Base-by-base conservation (phyloP, 30 jellyfish, hydroid and myxozoan species). In the Phacellophora camtschatica region DNA sequence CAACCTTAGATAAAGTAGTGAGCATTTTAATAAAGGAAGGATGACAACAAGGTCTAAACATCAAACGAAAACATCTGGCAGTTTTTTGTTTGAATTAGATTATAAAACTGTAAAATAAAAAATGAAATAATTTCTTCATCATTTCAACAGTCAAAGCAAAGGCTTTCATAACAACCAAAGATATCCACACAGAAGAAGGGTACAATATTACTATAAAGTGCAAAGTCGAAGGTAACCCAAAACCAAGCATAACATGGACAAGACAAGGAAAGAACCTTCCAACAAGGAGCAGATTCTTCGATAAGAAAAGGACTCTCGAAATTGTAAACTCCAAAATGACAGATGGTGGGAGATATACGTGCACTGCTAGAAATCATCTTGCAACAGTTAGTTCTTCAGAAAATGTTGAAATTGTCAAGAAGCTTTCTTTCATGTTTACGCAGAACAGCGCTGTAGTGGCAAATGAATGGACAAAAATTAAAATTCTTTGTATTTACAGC, bases 171-270 rank as follows among this genome's bases (percentile, higher is more conserved):
- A 42, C 34, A n/a, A 37, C 22, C 9, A 66, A 34, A 16, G 25
- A 7, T n/a, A 15, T 66, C 12, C 20, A 39, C 20, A 32, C 81
- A 3, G 81, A 66, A 66, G 27, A 28, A 4, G 81, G 81, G 30
- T 37, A 33, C 35, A 51, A 46, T 50, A 43, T 71, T 46, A 22
- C 27, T n/a, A 53, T 74, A 12, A 24, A 49, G 24, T 66, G 81
- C 39, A 51, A 15, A 18, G 81, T 66, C 7, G 43, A 66, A 16
- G 81, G 81, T 4, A 11, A 29, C 25, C 81, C 81, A 13, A 23
- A 66, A 5, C 81, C 81, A 32, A 23, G 18, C 20, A 51, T 66
- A 15, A 16, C 56, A 27, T 66, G 81, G 81, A 39, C 35, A 66
- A 19, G 81, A 66, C 23, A 20, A 29, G 81, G 63, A 19, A 37